Evolutionary conservation across 2,797 vertebrate genomes (phyloP).

Genomic region (Mormyrops attenuatus): DNA sequence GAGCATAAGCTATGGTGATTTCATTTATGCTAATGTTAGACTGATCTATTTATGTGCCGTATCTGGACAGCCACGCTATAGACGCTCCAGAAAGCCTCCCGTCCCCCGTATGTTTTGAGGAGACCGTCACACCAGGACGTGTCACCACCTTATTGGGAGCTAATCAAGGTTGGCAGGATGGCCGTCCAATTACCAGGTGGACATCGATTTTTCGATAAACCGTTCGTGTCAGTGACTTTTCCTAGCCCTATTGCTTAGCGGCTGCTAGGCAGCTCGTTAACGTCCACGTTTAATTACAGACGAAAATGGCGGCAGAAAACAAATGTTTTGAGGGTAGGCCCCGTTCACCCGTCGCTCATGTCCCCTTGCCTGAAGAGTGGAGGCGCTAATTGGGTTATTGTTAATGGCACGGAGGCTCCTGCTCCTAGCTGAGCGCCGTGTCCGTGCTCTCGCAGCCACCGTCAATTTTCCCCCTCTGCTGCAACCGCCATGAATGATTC

Average conservation of each 20-base stretch:
- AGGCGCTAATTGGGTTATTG: neutral
- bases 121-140: neutral
- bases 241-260: neutral
- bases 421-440: neutral
- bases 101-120: neutral
- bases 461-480: neutral
- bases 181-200: neutral
- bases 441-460: neutral
- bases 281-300: neutral
- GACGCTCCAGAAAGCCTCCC: neutral
- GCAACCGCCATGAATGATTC: too few relatives aligned
- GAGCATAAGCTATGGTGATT: neutral
- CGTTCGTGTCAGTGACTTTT: neutral
- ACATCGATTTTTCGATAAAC: constrained; percentile 10
- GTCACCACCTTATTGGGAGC: neutral
- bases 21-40: neutral
- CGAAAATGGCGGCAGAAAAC: neutral
- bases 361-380: neutral
- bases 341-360: neutral
- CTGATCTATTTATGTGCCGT: neutral
- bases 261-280: neutral
- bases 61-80: neutral
- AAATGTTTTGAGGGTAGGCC: neutral
- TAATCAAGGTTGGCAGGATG: neutral
- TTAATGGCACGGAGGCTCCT: neutral